Percentiles rank a stretch among this genome's conserved stretches.
phyloP scores from a whole-genome alignment of 2,888 invertebrate species.

The Pseudeuparius sepicola region DNA sequence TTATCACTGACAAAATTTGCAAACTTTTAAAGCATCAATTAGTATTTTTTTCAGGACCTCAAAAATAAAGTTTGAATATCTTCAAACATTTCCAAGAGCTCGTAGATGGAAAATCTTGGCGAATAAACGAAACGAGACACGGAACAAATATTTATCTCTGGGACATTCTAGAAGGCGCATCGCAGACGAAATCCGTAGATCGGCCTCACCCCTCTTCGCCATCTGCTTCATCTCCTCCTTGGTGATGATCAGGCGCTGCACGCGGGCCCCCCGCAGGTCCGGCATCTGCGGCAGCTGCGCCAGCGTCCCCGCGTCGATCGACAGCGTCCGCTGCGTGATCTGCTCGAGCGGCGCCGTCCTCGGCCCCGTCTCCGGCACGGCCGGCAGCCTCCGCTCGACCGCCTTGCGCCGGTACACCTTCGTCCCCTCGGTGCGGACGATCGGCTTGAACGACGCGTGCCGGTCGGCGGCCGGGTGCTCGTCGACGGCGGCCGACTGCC shows the following conservation, averaged over 20 bases:
- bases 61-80: no score
- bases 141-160: no score
- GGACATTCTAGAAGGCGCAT: no score
- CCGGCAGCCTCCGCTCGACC: conserved; percentile 17
- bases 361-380: conserved; percentile 13
- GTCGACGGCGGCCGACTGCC: conserved; percentile 8
- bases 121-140: no score
- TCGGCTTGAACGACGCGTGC: conserved; percentile 35
- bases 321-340: no score
- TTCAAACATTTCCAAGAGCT: no score
- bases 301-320: conserved; percentile 8
- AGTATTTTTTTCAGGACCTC: no score
- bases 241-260: conserved; percentile 56
- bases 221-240: conserved; percentile 57
- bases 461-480: conserved; percentile 27
- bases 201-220: conserved; percentile 56
- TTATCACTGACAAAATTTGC: no score
- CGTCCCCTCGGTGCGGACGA: conserved; percentile 36
- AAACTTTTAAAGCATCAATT: no score
- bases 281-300: conserved; percentile 8
- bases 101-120: no score
- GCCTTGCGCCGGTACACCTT: conserved; percentile 30
- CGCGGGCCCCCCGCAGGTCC: conserved; percentile 41
- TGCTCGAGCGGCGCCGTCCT: conserved; percentile 24
- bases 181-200: no score